Evolutionary conservation across 2,113 vertebrate species (phyloP).

Genomic region (Oreochromis tanganicae): DNA sequence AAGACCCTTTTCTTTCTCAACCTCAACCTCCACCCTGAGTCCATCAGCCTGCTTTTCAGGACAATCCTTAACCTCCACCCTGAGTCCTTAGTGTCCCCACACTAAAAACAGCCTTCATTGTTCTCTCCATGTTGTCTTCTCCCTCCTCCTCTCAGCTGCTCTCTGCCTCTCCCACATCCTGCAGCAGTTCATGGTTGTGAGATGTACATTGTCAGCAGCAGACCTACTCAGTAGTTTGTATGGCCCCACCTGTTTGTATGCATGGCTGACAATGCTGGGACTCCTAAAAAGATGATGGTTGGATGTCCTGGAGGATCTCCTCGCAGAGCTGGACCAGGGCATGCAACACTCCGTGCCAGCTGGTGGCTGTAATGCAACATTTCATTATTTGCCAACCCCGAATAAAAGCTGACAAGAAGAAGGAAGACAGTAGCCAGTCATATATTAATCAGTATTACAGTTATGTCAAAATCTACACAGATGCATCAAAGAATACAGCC

Average conservation of each 20-base stretch:
- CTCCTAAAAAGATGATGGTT: not conserved
- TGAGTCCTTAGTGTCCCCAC: too few relatives aligned
- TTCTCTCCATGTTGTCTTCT: too few relatives aligned
- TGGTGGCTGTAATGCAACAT: not conserved
- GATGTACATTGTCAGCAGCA: not conserved
- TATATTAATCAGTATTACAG: not conserved
- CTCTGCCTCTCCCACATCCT: not conserved
- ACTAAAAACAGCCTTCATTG: too few relatives aligned
- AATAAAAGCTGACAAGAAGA: not conserved
- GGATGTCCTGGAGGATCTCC: not conserved
- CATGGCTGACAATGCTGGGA: not conserved
- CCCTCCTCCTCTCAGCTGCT: not conserved
- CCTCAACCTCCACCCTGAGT: too few relatives aligned
- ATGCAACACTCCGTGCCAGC: not conserved
- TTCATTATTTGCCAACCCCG: accelerated
- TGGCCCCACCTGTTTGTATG: not conserved
- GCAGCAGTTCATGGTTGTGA: not conserved
- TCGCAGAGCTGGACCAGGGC: not conserved
- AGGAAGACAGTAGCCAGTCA: not conserved
- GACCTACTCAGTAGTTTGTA: not conserved
- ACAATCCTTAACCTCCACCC: too few relatives aligned
- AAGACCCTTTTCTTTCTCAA: too few relatives aligned
- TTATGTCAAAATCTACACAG: not conserved
- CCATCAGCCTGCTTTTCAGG: too few relatives aligned
- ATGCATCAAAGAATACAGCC: not conserved